Evolutionary conservation across 2,797 vertebrate species (phyloP).

Genomic region (Eurystomus glaucurus): DNA sequence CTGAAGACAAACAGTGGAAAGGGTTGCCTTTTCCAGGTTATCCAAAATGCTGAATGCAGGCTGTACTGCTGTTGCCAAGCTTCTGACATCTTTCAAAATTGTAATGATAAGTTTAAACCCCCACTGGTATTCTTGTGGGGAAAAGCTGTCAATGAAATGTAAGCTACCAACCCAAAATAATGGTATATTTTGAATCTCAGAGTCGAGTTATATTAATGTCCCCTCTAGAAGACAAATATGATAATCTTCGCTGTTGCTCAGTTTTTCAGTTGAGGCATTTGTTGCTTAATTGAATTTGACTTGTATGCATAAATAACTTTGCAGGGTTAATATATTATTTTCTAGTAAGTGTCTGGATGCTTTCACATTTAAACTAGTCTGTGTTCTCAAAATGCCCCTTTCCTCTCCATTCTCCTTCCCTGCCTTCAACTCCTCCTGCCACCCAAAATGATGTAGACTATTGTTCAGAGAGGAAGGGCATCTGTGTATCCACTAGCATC

Average conservation of each 20-base stretch:
- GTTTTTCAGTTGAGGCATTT: background rate
- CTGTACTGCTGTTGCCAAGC: background rate
- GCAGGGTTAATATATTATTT: background rate
- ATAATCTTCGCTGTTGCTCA: background rate
- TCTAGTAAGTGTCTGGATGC: background rate
- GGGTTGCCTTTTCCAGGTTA: background rate
- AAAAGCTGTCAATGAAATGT: constrained; percentile 41
- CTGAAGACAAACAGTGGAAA: background rate
- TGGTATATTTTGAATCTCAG: background rate
- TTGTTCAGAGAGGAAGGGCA: background rate
- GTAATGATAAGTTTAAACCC: constrained; percentile 16
- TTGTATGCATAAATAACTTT: constrained; percentile 3
- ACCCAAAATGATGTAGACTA: background rate
- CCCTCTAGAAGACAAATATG: background rate
- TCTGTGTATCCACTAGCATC: background rate
- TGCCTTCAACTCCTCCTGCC: background rate
- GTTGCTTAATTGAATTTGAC: constrained; percentile 22
- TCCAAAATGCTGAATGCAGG: background rate
- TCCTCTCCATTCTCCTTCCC: background rate
- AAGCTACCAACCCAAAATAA: constrained; percentile 6
- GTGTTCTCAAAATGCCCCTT: background rate
- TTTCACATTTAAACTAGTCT: background rate
- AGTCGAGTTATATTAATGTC: background rate
- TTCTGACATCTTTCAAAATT: constrained; percentile 28
- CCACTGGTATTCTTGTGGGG: background rate